phyloP scores from a whole-genome alignment of 2,113 vertebrate genomes.

The Solenodon paradoxus region DNA sequence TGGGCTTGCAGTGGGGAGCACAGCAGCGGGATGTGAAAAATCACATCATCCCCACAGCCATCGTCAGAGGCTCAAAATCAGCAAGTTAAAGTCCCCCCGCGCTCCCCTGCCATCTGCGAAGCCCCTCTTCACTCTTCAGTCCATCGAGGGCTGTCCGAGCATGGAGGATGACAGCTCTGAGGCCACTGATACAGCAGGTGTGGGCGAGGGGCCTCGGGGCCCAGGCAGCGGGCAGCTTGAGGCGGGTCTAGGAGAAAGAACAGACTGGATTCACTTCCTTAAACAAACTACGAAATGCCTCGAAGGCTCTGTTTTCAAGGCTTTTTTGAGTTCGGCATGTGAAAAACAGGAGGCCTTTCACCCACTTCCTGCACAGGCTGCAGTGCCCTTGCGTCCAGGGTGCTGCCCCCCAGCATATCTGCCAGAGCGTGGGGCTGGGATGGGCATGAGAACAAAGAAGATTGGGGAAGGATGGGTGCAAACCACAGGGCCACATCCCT shows the following conservation, averaged over 20 bases:
- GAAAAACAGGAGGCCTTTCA: not conserved
- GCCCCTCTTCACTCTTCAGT: no score
- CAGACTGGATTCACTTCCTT: not conserved
- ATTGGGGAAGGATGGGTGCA: not conserved
- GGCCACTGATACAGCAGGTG: not conserved
- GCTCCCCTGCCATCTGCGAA: not conserved
- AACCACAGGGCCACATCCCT: not conserved
- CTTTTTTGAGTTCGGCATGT: not conserved
- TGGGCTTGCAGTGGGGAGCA: not conserved
- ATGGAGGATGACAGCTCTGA: rapidly evolving
- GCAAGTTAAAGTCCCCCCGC: not conserved
- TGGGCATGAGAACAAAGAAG: not conserved
- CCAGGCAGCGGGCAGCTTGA: not conserved
- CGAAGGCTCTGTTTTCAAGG: not conserved
- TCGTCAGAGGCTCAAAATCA: not conserved
- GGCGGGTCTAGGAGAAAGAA: not conserved
- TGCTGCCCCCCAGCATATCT: not conserved
- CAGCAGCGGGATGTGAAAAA: not conserved
- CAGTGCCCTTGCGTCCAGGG: not conserved
- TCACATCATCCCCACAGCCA: not conserved
- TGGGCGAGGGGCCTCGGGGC: rapidly evolving
- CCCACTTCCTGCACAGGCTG: not conserved
- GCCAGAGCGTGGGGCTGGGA: not conserved
- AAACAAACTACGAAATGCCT: not conserved
- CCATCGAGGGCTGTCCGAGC: not conserved